Base-by-base conservation (phyloP, 2,797 vertebrate species). In the Peromyscus nudipes region DNA sequence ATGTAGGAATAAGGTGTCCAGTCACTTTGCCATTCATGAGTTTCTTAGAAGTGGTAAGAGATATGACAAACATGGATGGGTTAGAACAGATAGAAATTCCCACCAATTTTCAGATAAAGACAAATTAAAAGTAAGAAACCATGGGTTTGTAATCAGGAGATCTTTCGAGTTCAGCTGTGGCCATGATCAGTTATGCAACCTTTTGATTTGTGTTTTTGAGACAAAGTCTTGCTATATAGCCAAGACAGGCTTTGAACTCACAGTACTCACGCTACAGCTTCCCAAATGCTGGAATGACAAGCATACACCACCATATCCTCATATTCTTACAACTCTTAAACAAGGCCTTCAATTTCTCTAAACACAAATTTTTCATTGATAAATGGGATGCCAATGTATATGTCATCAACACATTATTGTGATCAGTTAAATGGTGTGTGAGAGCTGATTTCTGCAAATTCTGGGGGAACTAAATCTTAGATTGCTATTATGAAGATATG, bases 301-400 rank as follows among this genome's bases (percentile, higher is more conserved):
- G 43, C 4, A 40, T 37, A 16, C 10, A 67, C 14, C 9, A 52
- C 75, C 14, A 46, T 65, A 52, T 23, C 23, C 23, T 49, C 4
- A n/a, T 96, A 92, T 27, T 82, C 77, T 19, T 88, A 7, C 52
- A 57, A 94, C 31, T 94, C 52, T 90, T 95, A 87, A 92, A 90
- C 14, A 90, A 71, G 29, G 0, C 3, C 0, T 49, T 94, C 69
- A 64, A 4, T 89, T 71, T 94, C 92, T 79, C 60, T 88, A 96
- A 96, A 81, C 27, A 62, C 77, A 77, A 14, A 16, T 34, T 95
- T 96, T 81, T 79, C 37, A 92, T 88, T 40, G 52, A 40, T 90
- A 77, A 96, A 65, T 7, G 60, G 13, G 7, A 37, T 46, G 25
- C 76, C 9, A 52, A 76, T 92, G 3, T 96, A 40, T 79, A 77